Evolutionary conservation across 2,888 invertebrate genomes (phyloP).

Genomic region (Netelia melanura): DNA sequence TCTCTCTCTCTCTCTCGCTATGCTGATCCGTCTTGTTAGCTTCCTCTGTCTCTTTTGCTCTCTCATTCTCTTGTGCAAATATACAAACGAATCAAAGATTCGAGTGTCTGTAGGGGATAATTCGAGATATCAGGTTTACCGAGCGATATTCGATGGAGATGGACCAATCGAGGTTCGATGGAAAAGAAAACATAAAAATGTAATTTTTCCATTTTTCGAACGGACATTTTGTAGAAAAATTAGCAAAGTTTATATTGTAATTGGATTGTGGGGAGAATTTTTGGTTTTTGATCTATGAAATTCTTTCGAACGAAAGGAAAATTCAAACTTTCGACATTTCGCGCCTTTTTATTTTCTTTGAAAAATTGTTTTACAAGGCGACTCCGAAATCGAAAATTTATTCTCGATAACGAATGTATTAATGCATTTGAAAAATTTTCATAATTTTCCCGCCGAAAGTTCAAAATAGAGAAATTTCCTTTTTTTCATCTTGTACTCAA

Average conservation of each 20-base stretch:
- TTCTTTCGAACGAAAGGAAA: not conserved
- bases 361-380: too few relatives aligned
- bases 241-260: too few relatives aligned
- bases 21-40: constrained; percentile 83
- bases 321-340: not conserved
- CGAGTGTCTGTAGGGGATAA: constrained; percentile 6
- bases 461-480: too few relatives aligned
- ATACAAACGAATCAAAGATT: constrained; percentile 74
- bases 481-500: too few relatives aligned
- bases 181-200: not conserved
- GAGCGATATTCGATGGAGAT: not conserved
- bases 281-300: not conserved
- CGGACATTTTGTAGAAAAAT: not conserved
- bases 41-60: constrained; percentile 61
- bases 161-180: not conserved
- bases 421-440: too few relatives aligned
- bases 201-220: not conserved
- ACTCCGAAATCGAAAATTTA: too few relatives aligned
- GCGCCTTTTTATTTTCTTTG: too few relatives aligned
- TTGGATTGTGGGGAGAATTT: not conserved
- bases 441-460: too few relatives aligned
- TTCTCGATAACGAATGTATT: too few relatives aligned
- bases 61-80: constrained; percentile 17
- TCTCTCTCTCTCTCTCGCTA: constrained; percentile 72
- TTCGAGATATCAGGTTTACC: constrained; percentile 1